phyloP scores from a whole-genome alignment of 2,113 vertebrate genomes.

The Polypterus senegalus region DNA sequence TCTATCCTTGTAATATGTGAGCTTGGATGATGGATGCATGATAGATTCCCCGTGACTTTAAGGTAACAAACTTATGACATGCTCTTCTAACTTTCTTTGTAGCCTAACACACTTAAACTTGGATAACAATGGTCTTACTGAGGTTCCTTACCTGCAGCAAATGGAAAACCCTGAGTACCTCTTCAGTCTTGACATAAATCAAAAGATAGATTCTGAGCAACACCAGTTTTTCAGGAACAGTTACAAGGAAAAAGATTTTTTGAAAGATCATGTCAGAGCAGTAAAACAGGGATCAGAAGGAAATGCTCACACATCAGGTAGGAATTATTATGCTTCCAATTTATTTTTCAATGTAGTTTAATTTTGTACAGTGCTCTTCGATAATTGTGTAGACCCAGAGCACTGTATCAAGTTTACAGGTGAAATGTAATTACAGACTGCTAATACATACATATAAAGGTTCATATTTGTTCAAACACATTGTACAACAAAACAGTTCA shows the following conservation, averaged over 20 bases:
- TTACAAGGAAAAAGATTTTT: background rate
- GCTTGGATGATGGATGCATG: too few relatives aligned
- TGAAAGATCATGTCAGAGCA: too few relatives aligned
- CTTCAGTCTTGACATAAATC: background rate
- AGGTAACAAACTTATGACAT: background rate
- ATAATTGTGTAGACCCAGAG: too few relatives aligned
- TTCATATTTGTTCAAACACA: too few relatives aligned
- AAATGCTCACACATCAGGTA: conserved; percentile 4
- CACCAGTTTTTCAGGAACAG: background rate
- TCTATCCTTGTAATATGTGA: too few relatives aligned
- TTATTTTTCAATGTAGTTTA: too few relatives aligned
- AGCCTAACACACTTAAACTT: conserved; percentile 68
- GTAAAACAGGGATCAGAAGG: background rate
- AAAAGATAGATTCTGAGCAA: background rate
- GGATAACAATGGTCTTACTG: conserved; percentile 55
- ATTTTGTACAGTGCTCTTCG: too few relatives aligned
- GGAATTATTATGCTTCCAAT: background rate
- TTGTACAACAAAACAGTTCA: too few relatives aligned
- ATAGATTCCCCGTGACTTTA: too few relatives aligned
- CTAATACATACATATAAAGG: too few relatives aligned
- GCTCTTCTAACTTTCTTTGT: conserved; percentile 10
- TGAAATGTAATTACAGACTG: too few relatives aligned
- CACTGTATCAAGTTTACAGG: too few relatives aligned
- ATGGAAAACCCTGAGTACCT: conserved; percentile 10
- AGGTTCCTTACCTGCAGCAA: conserved; percentile 53